phyloP scores from a whole-genome alignment of 2,888 invertebrate genomes.

The Tricholauxania praeusta region DNA sequence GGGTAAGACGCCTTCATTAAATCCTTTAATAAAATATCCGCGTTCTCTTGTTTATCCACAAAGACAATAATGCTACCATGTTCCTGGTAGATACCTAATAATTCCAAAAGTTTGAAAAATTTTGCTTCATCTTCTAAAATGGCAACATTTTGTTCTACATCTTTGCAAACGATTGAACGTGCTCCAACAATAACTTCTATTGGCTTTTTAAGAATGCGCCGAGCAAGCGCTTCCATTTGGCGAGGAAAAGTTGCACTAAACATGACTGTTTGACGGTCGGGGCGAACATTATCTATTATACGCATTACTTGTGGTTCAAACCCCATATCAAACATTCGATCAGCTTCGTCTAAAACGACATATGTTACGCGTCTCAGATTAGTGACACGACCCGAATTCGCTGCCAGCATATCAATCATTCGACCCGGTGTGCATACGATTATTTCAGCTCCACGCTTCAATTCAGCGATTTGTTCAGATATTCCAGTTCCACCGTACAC shows the following conservation, averaged over 20 bases:
- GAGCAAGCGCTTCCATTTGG: conserved; percentile 98
- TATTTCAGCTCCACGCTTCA: conserved; percentile 97
- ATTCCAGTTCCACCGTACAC: conserved; percentile 99
- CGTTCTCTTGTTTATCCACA: conserved; percentile 98
- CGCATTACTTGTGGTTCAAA: conserved; percentile 89
- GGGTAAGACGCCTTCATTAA: conserved; percentile 96
- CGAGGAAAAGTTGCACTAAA: conserved; percentile 99
- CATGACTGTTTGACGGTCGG: conserved; percentile 98
- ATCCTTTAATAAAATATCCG: conserved; percentile 92
- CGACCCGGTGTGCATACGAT: conserved; percentile 99
- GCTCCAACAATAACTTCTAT: conserved; percentile 98
- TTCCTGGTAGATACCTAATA: conserved; percentile 94
- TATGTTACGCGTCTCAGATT: conserved; percentile 97
- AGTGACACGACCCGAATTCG: conserved; percentile 97
- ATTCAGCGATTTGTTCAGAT: conserved; percentile 90
- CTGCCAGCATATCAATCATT: conserved; percentile 99
- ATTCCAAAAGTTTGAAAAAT: conserved; percentile 95
- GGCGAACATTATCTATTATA: conserved; percentile 96
- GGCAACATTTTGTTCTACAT: conserved; percentile 95
- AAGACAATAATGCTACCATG: conserved; percentile 96
- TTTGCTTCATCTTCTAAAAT: conserved; percentile 97
- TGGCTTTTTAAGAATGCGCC: conserved; percentile 92
- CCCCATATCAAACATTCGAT: conserved; percentile 99
- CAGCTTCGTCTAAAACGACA: conserved; percentile 98
- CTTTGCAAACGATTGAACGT: conserved; percentile 96